Percentiles rank a stretch among this genome's conserved stretches.
Evolutionary conservation across 30 jellyfish, hydroid and myxozoan genomes (phyloP).

Genomic region (Sanderia malayensis): DNA sequence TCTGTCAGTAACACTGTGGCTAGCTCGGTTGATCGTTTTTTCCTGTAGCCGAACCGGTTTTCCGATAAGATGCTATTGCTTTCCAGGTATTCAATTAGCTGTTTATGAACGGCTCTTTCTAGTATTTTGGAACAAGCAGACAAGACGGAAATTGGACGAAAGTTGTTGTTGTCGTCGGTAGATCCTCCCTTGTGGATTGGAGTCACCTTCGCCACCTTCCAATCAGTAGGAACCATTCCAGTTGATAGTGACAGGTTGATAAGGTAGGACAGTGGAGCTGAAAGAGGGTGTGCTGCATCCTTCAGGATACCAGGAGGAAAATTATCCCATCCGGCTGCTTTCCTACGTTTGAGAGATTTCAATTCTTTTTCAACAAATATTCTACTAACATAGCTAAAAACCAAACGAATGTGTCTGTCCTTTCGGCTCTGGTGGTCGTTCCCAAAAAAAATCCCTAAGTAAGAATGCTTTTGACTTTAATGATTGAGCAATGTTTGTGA

Average conservation of each 20-base stretch:
- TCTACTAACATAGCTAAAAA: constrained; percentile 15
- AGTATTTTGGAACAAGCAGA: constrained; percentile 26
- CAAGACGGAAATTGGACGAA: constrained; percentile 23
- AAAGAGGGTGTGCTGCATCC: constrained; percentile 15
- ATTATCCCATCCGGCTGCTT: constrained; percentile 13
- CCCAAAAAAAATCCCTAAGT: constrained; percentile 41
- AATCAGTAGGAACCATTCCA: constrained; percentile 16
- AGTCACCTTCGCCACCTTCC: constrained; percentile 24
- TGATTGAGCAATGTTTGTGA: constrained; percentile 9
- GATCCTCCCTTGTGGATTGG: constrained; percentile 31
- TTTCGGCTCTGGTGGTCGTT: constrained; percentile 10
- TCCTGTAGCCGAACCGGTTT: constrained; percentile 32
- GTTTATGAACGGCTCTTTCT: constrained; percentile 26
- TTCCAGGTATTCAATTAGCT: constrained; percentile 20
- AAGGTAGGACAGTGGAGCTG: constrained; percentile 9
- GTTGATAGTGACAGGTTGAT: constrained; percentile 9
- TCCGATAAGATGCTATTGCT: constrained; percentile 14
- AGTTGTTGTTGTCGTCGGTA: constrained; percentile 36
- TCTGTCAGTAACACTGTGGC: constrained; percentile 17
- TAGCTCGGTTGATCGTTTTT: constrained; percentile 29
- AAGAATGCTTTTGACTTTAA: constrained; percentile 29
- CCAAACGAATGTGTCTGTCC: neutral
- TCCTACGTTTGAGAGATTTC: neutral
- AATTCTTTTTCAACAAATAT: constrained; percentile 7
- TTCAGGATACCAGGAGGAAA: constrained; percentile 44